A percentile compares a stretch with the other conserved stretches of the same genome.
phyloP scores from a whole-genome alignment of 1,140 invertebrate species.

The Neotoxoptera formosana region DNA sequence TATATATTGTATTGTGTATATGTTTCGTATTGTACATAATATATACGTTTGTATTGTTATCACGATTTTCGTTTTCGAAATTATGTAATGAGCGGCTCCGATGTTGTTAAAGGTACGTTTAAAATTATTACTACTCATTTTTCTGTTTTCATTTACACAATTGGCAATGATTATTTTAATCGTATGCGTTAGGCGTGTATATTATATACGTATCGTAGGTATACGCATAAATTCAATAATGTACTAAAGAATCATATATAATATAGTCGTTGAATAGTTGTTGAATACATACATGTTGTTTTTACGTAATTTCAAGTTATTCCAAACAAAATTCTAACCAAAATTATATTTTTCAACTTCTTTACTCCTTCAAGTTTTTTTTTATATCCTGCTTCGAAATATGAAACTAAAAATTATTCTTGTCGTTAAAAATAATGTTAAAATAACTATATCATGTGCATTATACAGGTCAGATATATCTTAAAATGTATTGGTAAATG shows the following conservation, averaged over 20 bases:
- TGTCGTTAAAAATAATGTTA: neutral
- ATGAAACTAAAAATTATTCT: neutral
- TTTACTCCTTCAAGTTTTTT: no score
- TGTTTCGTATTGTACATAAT: no score
- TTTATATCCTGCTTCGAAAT: no score
- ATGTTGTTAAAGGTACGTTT: constrained; percentile 5
- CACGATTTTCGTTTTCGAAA: neutral
- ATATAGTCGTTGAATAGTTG: neutral
- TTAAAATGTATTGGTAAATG: no score
- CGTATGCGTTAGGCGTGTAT: no score
- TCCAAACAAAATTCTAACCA: no score
- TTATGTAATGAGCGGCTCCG: neutral
- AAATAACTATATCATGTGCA: no score
- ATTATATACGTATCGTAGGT: neutral
- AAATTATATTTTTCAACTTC: neutral
- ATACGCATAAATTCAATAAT: neutral
- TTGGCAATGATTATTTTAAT: neutral
- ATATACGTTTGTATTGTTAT: neutral
- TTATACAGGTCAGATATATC: no score
- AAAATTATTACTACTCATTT: neutral
- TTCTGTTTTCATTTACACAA: neutral
- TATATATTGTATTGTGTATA: neutral
- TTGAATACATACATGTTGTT: neutral
- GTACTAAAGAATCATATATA: no score
- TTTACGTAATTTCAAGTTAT: neutral